These are phyloP conservation scores for Mamestra configurata DNA, from an alignment of 1,140 invertebrate genomes.

Conservation along the genomic window DNA sequence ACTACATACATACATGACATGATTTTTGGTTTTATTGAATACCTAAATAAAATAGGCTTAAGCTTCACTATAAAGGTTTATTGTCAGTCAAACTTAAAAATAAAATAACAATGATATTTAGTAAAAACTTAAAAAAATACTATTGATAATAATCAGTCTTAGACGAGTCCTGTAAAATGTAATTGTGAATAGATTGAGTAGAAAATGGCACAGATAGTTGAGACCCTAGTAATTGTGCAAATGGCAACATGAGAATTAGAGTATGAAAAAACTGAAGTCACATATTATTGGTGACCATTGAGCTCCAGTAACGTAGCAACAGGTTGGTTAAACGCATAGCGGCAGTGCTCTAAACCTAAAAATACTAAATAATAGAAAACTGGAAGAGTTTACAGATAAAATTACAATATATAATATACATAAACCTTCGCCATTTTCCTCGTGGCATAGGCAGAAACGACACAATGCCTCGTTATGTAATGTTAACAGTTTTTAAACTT, in stretches of 20 bases:
- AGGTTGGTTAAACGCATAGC: neutral
- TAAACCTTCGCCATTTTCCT: neutral
- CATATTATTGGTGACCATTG: too few relatives aligned
- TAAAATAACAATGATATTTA: slow-evolving; percentile 48
- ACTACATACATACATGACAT: neutral
- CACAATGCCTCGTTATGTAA: neutral
- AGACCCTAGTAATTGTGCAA: slow-evolving; percentile 4
- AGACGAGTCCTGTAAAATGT: slow-evolving; percentile 13
- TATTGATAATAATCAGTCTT: slow-evolving; percentile 48
- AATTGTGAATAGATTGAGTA: slow-evolving; percentile 16
- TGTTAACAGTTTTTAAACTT: neutral
- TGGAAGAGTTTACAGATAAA: neutral
- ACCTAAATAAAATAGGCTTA: neutral
- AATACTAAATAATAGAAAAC: neutral
- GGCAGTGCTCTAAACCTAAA: neutral
- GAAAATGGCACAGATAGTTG: slow-evolving; percentile 39
- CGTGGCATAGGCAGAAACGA: neutral
- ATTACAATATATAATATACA: neutral
- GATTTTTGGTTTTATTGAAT: neutral
- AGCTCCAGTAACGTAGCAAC: too few relatives aligned
- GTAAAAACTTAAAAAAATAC: slow-evolving; percentile 37
- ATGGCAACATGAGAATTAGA: neutral
- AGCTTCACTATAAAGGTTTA: slow-evolving; percentile 17
- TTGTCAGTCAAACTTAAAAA: slow-evolving; percentile 45
- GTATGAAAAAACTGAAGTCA: too few relatives aligned